Conservation (phyloP, 2,797 vertebrate genomes). For the Neostethus bicornis region DNA sequence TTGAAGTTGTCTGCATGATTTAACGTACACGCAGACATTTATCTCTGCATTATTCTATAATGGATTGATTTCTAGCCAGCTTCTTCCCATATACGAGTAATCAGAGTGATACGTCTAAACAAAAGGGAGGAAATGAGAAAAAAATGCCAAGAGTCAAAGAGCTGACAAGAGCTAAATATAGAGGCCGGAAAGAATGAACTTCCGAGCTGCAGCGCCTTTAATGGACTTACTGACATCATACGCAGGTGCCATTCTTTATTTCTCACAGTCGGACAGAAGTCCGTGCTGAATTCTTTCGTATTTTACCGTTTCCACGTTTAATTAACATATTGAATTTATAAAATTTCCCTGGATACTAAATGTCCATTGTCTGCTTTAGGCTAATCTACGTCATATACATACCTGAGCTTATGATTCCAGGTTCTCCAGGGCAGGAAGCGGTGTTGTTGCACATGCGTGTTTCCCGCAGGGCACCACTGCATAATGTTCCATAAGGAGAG, state of each 20-base stretch:
- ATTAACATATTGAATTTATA: slow-evolving; percentile 12
- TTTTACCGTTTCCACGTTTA: slow-evolving; percentile 11
- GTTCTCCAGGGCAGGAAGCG: slow-evolving; percentile 90
- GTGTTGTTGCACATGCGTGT: slow-evolving; percentile 97
- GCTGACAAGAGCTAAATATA: slow-evolving; percentile 41
- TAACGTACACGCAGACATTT: background rate
- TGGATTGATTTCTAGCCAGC: too few species aligned
- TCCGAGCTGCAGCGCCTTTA: slow-evolving; percentile 44
- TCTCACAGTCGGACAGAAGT: slow-evolving; percentile 20
- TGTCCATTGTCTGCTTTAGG: too few species aligned
- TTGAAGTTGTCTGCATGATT: background rate
- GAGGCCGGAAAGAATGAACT: slow-evolving; percentile 22
- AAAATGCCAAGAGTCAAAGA: slow-evolving; percentile 3
- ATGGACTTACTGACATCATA: slow-evolving; percentile 50
- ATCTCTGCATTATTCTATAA: background rate
- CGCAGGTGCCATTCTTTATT: slow-evolving; percentile 38
- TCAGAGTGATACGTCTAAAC: slow-evolving; percentile 4
- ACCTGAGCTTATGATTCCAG: slow-evolving; percentile 79
- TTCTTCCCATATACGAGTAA: too few species aligned
- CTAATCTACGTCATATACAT: too few species aligned
- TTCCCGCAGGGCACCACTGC: slow-evolving; percentile 95
- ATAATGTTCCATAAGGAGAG: slow-evolving; percentile 95
- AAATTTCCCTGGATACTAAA: too few species aligned
- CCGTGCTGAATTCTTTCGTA: slow-evolving; percentile 51
- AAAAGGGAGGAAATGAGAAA: slow-evolving; percentile 7